phyloP scores from a whole-genome alignment of 2,113 vertebrate species.

The Neoarius graeffei region DNA sequence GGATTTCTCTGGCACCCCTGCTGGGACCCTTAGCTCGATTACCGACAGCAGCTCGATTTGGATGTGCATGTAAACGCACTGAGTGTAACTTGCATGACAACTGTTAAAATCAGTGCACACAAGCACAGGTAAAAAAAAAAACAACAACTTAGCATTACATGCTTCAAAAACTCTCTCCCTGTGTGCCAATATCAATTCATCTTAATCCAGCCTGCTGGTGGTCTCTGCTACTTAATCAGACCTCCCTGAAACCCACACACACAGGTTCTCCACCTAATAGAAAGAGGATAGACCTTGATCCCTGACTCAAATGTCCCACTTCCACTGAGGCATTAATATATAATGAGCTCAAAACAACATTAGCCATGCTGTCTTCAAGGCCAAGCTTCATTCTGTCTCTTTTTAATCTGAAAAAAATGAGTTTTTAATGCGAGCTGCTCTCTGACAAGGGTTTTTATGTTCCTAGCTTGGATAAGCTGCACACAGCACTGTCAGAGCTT shows the following conservation, averaged over 20 bases:
- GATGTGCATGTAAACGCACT: too few relatives aligned
- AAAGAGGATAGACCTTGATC: slow-evolving; percentile 42
- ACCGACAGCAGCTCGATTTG: too few relatives aligned
- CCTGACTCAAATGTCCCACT: slow-evolving; percentile 15
- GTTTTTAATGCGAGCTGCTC: slow-evolving; percentile 42
- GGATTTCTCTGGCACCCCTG: too few relatives aligned
- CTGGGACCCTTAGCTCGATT: too few relatives aligned
- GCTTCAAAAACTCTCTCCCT: background rate
- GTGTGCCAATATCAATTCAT: background rate
- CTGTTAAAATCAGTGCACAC: background rate
- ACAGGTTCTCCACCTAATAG: slow-evolving; percentile 27
- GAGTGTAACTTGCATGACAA: background rate
- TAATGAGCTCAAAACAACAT: background rate
- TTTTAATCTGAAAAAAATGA: slow-evolving; percentile 47
- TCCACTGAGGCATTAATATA: slow-evolving; percentile 29
- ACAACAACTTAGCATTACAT: background rate
- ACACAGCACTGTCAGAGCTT: slow-evolving; percentile 97
- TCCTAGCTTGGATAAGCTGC: slow-evolving; percentile 94
- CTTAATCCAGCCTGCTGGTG: slow-evolving; percentile 30
- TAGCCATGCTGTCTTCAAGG: background rate
- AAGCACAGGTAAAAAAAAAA: background rate
- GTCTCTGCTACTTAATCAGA: slow-evolving; percentile 22
- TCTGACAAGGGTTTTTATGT: background rate
- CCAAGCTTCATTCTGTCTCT: slow-evolving; percentile 28
- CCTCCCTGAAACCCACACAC: slow-evolving; percentile 13